Evolutionary conservation across 2,888 invertebrate genomes (phyloP).

Genomic region (Fissipunctia ypsillon): DNA sequence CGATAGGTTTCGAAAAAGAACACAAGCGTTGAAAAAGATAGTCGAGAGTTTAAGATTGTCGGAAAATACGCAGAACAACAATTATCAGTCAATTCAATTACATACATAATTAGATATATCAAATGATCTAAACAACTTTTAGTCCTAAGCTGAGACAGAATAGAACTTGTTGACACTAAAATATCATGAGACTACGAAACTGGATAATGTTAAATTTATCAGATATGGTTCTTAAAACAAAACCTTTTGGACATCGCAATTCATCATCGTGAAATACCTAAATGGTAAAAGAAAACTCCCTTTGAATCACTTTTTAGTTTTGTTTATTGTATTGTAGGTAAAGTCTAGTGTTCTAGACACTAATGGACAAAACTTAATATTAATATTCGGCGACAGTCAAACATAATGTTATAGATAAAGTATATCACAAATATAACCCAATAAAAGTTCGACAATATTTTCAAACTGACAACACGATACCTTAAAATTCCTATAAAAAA

Average conservation of each 20-base stretch:
- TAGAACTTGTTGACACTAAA: neutral
- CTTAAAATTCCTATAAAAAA: neutral
- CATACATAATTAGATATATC: neutral
- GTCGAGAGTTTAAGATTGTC: neutral
- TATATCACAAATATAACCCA: neutral
- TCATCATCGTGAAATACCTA: constrained; percentile 33
- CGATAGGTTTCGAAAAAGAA: neutral
- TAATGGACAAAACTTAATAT: too few species aligned
- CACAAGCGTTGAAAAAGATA: neutral
- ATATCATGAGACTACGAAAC: constrained; percentile 2
- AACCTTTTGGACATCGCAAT: constrained; percentile 18
- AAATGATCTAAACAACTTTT: constrained; percentile 5
- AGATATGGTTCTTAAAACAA: constrained; percentile 24
- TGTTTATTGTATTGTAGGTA: too few species aligned
- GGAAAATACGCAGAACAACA: neutral
- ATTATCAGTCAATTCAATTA: neutral
- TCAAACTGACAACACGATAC: neutral
- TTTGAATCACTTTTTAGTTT: neutral
- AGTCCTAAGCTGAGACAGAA: neutral
- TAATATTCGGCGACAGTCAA: neutral
- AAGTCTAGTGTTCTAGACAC: too few species aligned
- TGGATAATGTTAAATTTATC: too few species aligned
- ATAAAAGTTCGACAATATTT: neutral
- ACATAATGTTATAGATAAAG: neutral
- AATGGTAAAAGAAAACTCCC: neutral